Evolutionary conservation across 2,113 vertebrate genomes (phyloP), one percentile per base, ranked within the genome.

Genomic region (Garra rufa): DNA sequence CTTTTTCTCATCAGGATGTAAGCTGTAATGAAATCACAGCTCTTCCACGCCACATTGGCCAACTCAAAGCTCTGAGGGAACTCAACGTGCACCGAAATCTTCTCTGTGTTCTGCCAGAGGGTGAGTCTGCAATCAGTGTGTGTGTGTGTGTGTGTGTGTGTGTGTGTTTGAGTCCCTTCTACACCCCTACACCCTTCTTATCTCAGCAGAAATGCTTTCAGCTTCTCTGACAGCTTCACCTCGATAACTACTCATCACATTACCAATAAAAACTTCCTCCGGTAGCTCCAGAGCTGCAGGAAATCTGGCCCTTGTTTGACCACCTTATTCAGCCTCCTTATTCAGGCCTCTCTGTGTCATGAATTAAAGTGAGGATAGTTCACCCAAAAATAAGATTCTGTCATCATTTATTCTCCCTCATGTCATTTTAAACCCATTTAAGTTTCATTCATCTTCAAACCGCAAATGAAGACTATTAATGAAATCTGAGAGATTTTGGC

Each of bases 11-110:
- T 26, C 93, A 99, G 98, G 98, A 99, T 89, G 95, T 99, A 90
- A 99, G 98, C 93, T 99, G 97, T 87, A 99, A 99, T 11, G 98
- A 99, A 92, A 95, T 99, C 93, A 96, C 96, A 8, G 91, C 94
- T 81, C 94, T 99, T 75, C 97, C 98, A 34, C 96, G 94, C 11
- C 96, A 98, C 89, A 96, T 99, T 78, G 96, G 97, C n/a, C 92
- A 95, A 48, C 91, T 99, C 85, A 96, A 95, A 92, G 94, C 94
- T 77, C 91, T 99, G 19, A 92, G 95, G 69, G 97, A 99, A 73
- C 92, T 99, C 43, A 99, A 98, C 71, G 95, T 99, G 9, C 94
- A 97, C 77, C 93, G 97, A 83, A 99, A 99, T 92, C 95, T 97
- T 73, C 96, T 99, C 46, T 96, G 96, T 76, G 95, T 97, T 87